phyloP scores from a whole-genome alignment of 2,797 vertebrate species.

The Pseudochromis fuscus region DNA sequence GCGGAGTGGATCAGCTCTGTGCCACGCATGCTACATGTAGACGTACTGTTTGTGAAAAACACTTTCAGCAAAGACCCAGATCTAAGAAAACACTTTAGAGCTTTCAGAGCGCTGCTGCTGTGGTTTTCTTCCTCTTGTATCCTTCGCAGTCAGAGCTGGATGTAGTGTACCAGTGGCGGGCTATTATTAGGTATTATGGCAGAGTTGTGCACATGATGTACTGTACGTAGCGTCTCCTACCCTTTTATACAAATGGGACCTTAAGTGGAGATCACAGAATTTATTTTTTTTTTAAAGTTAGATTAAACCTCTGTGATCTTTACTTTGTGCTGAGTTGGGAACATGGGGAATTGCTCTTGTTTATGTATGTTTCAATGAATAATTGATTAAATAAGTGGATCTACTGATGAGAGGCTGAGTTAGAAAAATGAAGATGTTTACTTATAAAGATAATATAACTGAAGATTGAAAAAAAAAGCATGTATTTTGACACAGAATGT shows the following conservation, averaged over 20 bases:
- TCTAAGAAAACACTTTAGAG: slow-evolving; percentile 4
- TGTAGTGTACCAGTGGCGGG: background rate
- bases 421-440: background rate
- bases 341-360: background rate
- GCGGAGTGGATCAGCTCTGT: slow-evolving; percentile 35
- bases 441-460: too few species aligned
- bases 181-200: slow-evolving; percentile 26
- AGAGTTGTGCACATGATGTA: slow-evolving; percentile 6
- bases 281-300: too few species aligned
- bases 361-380: background rate
- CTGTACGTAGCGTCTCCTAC: background rate
- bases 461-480: too few species aligned
- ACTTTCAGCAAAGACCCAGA: background rate
- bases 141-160: slow-evolving; percentile 3
- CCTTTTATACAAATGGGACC: background rate
- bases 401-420: background rate
- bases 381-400: slow-evolving; percentile 6
- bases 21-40: slow-evolving; percentile 24
- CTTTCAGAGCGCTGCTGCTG: background rate
- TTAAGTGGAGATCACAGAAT: slow-evolving; percentile 18
- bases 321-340: slow-evolving; percentile 7
- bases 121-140: slow-evolving; percentile 17
- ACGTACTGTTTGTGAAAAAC: slow-evolving; percentile 14
- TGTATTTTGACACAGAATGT: too few species aligned
- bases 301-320: background rate